Evolutionary conservation across 1,140 invertebrate genomes (phyloP).

Genomic region (Orchesella cincta): DNA sequence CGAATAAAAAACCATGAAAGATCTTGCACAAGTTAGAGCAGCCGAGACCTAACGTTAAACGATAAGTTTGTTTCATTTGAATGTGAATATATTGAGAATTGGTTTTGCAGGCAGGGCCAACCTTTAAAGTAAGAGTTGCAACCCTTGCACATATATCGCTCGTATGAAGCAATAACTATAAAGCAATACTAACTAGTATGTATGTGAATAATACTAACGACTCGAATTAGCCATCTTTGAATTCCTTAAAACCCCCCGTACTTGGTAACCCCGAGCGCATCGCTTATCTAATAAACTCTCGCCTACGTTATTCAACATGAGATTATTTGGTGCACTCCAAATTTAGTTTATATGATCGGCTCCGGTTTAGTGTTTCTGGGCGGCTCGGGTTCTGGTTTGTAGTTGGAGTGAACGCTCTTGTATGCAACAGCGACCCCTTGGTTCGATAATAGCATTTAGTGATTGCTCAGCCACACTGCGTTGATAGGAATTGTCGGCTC

Average conservation of each 20-base stretch:
- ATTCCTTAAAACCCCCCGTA: background rate
- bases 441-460: too few relatives aligned
- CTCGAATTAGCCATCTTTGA: background rate
- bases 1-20: background rate
- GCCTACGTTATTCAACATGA: too few relatives aligned
- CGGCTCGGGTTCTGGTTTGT: too few relatives aligned
- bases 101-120: background rate
- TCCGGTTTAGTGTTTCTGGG: too few relatives aligned
- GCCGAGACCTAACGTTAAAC: slow-evolving; percentile 42
- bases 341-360: too few relatives aligned
- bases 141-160: slow-evolving; percentile 5
- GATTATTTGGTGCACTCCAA: too few relatives aligned
- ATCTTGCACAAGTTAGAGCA: slow-evolving; percentile 36
- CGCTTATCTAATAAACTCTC: background rate
- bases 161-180: slow-evolving; percentile 19
- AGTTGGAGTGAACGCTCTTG: too few relatives aligned
- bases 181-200: slow-evolving; percentile 11
- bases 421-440: too few relatives aligned
- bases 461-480: too few relatives aligned
- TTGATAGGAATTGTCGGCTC: too few relatives aligned
- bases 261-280: slow-evolving; percentile 4
- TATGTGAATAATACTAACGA: slow-evolving; percentile 23
- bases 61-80: slow-evolving; percentile 4
- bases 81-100: background rate
- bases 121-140: slow-evolving; percentile 21